A percentile compares a stretch with the other conserved stretches of the same genome.
Conservation (phyloP, 2,797 vertebrate genomes). For the Gila robusta region DNA sequence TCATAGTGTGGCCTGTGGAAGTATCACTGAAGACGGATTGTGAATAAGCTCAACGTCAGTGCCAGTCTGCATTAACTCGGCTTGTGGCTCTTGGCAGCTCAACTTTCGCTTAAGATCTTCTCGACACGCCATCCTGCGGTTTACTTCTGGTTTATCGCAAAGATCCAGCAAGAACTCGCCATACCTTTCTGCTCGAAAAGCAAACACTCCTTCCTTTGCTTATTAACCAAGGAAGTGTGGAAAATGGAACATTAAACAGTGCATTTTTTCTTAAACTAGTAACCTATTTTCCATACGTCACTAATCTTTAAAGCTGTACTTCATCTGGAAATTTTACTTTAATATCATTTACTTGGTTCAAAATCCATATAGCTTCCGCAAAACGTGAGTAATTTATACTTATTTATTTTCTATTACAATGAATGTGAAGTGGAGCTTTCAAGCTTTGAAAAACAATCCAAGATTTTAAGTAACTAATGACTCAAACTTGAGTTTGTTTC, state of each 20-base stretch:
- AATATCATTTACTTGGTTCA: not conserved
- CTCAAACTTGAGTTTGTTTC: not conserved
- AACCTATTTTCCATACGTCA: not conserved
- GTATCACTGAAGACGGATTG: conserved; percentile 77
- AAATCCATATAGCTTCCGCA: not conserved
- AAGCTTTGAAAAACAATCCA: not conserved
- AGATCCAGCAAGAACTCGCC: conserved; percentile 67
- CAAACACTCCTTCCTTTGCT: conserved; percentile 49
- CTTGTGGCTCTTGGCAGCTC: conserved; percentile 80
- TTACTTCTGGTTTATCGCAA: conserved; percentile 77
- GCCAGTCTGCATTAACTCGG: conserved; percentile 70
- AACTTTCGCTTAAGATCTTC: conserved; percentile 60
- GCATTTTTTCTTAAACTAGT: conserved; percentile 33
- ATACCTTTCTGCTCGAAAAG: conserved; percentile 50
- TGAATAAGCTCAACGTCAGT: conserved; percentile 68
- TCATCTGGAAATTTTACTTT: not conserved
- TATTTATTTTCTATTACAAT: not conserved
- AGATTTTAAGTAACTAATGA: not conserved
- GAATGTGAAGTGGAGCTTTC: not conserved
- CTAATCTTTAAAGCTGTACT: not conserved
- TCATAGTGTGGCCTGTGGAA: conserved; percentile 66
- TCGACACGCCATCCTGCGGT: conserved; percentile 69
- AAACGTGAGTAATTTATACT: not conserved
- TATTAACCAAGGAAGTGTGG: conserved; percentile 12
- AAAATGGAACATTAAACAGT: conserved; percentile 26